A percentile compares a stretch with the other conserved stretches of the same genome.
These are phyloP conservation scores for Trachymyrmex cornetzi DNA, from an alignment of 1,140 invertebrate genomes.

Conservation along the genomic window DNA sequence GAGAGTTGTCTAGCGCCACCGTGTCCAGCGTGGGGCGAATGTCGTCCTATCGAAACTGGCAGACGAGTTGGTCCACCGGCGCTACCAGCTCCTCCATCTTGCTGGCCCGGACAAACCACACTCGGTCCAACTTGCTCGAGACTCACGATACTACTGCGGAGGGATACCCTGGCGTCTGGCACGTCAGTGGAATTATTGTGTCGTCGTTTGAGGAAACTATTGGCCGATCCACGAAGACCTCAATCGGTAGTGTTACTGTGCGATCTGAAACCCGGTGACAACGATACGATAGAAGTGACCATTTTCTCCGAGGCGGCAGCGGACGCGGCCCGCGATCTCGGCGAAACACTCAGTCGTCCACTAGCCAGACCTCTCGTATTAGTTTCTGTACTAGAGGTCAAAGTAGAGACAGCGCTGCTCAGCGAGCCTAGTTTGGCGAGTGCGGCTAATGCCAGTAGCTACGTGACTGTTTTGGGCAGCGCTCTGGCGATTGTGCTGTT, in stretches of 20 bases:
- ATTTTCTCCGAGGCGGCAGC: conserved; percentile 89
- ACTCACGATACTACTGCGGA: conserved; percentile 91
- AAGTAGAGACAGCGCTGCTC: conserved; percentile 91
- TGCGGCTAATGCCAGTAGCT: conserved; percentile 87
- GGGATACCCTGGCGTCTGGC: conserved; percentile 89
- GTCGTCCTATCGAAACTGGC: conserved; percentile 91
- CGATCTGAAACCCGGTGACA: conserved; percentile 92
- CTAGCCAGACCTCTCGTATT: conserved; percentile 88
- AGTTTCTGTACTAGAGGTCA: conserved; percentile 93
- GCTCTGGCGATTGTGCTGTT: conserved; percentile 81
- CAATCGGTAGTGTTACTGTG: conserved; percentile 92
- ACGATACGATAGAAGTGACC: conserved; percentile 95
- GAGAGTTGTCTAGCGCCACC: conserved; percentile 92
- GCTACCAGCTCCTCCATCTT: conserved; percentile 91
- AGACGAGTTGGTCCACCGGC: conserved; percentile 92
- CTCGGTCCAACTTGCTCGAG: conserved; percentile 90
- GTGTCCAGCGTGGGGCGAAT: conserved; percentile 94
- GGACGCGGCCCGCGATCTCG: conserved; percentile 89
- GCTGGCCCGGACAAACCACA: conserved; percentile 92
- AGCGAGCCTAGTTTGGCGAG: conserved; percentile 86
- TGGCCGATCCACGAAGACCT: conserved; percentile 88
- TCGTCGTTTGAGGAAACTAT: conserved; percentile 89
- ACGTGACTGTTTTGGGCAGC: conserved; percentile 86
- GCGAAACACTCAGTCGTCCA: conserved; percentile 90
- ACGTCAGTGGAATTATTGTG: conserved; percentile 92